phyloP scores from a whole-genome alignment of 2,888 invertebrate species.

The Neuroscelio doddi region DNA sequence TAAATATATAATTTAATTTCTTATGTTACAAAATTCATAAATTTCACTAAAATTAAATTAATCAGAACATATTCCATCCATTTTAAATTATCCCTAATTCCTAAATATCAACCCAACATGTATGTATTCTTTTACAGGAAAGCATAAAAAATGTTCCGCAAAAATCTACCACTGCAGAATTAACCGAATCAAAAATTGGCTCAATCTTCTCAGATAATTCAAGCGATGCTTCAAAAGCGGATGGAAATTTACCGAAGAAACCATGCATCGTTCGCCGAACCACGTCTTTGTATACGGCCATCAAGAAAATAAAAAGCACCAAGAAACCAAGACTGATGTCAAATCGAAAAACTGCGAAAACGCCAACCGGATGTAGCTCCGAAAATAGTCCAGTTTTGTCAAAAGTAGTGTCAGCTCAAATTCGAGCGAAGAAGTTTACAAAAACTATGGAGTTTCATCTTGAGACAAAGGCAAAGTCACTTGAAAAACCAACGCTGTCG shows the following conservation, averaged over 20 bases:
- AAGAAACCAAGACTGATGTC: slow-evolving; percentile 56
- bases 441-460: slow-evolving; percentile 36
- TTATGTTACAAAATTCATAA: too few relatives aligned
- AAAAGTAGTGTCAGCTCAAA: slow-evolving; percentile 45
- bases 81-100: too few relatives aligned
- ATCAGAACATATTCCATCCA: too few relatives aligned
- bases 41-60: too few relatives aligned
- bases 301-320: slow-evolving; percentile 60
- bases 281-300: slow-evolving; percentile 56
- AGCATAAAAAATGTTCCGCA: slow-evolving; percentile 28
- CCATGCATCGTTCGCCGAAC: slow-evolving; percentile 56
- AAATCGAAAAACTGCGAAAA: slow-evolving; percentile 54
- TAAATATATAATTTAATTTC: too few relatives aligned
- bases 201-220: slow-evolving; percentile 39
- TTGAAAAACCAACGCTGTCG: slow-evolving; percentile 9
- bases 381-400: slow-evolving; percentile 46
- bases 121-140: slow-evolving; percentile 23
- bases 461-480: neutral
- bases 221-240: slow-evolving; percentile 49
- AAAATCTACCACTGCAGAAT: slow-evolving; percentile 52
- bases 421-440: slow-evolving; percentile 40
- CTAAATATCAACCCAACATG: too few relatives aligned
- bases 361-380: slow-evolving; percentile 43
- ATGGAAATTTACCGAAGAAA: slow-evolving; percentile 52
- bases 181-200: slow-evolving; percentile 50